Evolutionary conservation across 1,140 invertebrate species (phyloP).

Genomic region (Drosophila watanabei): DNA sequence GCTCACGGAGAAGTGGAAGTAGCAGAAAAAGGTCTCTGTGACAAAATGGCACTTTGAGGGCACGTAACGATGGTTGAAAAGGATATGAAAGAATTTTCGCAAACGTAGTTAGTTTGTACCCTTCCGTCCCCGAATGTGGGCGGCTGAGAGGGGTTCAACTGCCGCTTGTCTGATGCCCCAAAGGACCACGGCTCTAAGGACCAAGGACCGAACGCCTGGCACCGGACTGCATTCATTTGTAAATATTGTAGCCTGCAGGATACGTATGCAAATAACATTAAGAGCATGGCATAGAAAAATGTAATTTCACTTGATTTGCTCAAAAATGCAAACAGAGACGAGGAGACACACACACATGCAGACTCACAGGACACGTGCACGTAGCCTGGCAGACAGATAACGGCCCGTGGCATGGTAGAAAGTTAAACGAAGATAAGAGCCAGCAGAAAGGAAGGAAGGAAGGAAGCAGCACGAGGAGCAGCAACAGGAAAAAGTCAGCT

Average conservation of each 20-base stretch:
- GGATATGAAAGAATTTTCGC: slow-evolving; percentile 83
- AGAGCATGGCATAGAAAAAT: slow-evolving; percentile 76
- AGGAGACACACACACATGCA: slow-evolving; percentile 22
- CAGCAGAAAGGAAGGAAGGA: slow-evolving; percentile 27
- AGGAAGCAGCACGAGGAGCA: slow-evolving; percentile 29
- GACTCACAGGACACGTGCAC: slow-evolving; percentile 30
- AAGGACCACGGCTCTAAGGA: slow-evolving; percentile 33
- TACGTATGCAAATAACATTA: slow-evolving; percentile 84
- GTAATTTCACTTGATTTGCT: slow-evolving; percentile 84
- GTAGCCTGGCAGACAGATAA: slow-evolving; percentile 52
- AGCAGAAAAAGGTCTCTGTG: slow-evolving; percentile 54
- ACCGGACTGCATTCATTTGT: slow-evolving; percentile 67
- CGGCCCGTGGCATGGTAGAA: slow-evolving; percentile 65
- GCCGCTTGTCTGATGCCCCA: slow-evolving; percentile 43
- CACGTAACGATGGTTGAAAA: slow-evolving; percentile 77
- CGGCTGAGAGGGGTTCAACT: slow-evolving; percentile 16
- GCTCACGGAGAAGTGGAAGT: not conserved
- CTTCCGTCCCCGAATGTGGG: not conserved
- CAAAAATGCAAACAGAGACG: slow-evolving; percentile 75
- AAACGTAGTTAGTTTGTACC: slow-evolving; percentile 71
- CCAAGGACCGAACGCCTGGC: slow-evolving; percentile 22
- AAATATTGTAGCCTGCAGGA: slow-evolving; percentile 82
- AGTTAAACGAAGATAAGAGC: slow-evolving; percentile 76
- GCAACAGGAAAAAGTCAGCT: slow-evolving; percentile 43
- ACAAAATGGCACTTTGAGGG: slow-evolving; percentile 83